Evolutionary conservation across 2,113 vertebrate genomes (phyloP).

Genomic region (Xiphophorus maculatus): DNA sequence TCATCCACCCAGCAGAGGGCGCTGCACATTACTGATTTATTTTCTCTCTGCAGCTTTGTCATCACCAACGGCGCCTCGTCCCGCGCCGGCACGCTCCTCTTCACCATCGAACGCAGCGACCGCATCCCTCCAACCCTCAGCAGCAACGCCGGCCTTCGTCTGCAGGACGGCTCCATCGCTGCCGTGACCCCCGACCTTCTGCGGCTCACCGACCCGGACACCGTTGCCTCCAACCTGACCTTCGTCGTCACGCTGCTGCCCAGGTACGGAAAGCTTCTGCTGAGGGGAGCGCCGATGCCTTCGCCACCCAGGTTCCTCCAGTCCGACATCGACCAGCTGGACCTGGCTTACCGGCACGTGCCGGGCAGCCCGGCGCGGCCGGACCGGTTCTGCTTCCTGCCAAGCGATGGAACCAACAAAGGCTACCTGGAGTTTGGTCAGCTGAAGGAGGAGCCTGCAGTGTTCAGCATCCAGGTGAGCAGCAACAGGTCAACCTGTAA

Average conservation of each 20-base stretch:
- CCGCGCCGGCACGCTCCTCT: slow-evolving; percentile 52
- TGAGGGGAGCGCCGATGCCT: slow-evolving; percentile 53
- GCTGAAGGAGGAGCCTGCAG: slow-evolving; percentile 65
- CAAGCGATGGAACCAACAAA: slow-evolving; percentile 68
- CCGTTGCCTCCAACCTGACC: slow-evolving; percentile 58
- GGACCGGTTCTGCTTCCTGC: slow-evolving; percentile 77
- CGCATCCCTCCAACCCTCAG: slow-evolving; percentile 69
- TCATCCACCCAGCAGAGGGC: no score
- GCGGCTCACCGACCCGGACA: slow-evolving; percentile 76
- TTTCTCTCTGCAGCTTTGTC: slow-evolving; percentile 71
- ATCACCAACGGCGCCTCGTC: slow-evolving; percentile 77
- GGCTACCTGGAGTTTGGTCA: slow-evolving; percentile 79
- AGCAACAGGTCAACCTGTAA: neutral
- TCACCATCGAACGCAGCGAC: slow-evolving; percentile 69
- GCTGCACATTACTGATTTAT: no score
- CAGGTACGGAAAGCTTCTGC: slow-evolving; percentile 64
- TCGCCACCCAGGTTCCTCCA: slow-evolving; percentile 67
- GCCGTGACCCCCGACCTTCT: slow-evolving; percentile 64
- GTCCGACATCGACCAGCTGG: slow-evolving; percentile 68
- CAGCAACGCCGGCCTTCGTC: slow-evolving; percentile 66
- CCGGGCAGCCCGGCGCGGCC: slow-evolving; percentile 33
- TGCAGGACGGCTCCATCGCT: slow-evolving; percentile 56
- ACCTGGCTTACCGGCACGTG: slow-evolving; percentile 72
- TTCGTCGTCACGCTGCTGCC: slow-evolving; percentile 70
- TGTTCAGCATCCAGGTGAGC: slow-evolving; percentile 76